Conservation (phyloP, 1,140 invertebrate species). For the Cotesia glomerata region DNA sequence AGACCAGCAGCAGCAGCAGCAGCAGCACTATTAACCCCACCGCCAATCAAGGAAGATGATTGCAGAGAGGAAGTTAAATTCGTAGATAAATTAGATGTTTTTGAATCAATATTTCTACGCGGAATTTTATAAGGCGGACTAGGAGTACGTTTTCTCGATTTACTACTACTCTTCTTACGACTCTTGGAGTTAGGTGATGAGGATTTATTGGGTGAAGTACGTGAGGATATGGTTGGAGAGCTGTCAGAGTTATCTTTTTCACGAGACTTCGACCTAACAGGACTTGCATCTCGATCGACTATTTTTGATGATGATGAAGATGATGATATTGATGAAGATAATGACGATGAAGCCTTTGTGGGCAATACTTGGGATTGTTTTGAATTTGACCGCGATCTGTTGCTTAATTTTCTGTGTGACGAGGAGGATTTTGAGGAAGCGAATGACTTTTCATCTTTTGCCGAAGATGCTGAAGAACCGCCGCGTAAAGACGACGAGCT, state of each 20-base stretch:
- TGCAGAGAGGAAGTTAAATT: too few species aligned
- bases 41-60: conserved; percentile 37
- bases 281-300: conserved; percentile 48
- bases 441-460: conserved; percentile 41
- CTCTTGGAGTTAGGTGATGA: conserved; percentile 52
- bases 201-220: conserved; percentile 46
- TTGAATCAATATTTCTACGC: conserved; percentile 46
- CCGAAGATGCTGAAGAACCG: conserved; percentile 40
- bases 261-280: conserved; percentile 53
- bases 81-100: conserved; percentile 23
- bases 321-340: too few species aligned
- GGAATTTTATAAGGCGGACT: conserved; percentile 58
- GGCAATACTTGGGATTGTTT: conserved; percentile 47
- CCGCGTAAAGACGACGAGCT: conserved; percentile 30
- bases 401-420: conserved; percentile 49
- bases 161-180: conserved; percentile 49
- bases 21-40: conserved; percentile 32
- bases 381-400: conserved; percentile 55
- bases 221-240: conserved; percentile 36
- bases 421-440: conserved; percentile 50
- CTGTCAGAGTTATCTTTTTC: conserved; percentile 49
- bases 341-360: conserved; percentile 38
- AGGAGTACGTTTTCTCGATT: conserved; percentile 55
- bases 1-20: conserved; percentile 52
- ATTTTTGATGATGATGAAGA: conserved; percentile 28